Evolutionary conservation across 2,888 invertebrate species (phyloP), one percentile per base, ranked within the genome.

Genomic region (Phasia obesa): DNA sequence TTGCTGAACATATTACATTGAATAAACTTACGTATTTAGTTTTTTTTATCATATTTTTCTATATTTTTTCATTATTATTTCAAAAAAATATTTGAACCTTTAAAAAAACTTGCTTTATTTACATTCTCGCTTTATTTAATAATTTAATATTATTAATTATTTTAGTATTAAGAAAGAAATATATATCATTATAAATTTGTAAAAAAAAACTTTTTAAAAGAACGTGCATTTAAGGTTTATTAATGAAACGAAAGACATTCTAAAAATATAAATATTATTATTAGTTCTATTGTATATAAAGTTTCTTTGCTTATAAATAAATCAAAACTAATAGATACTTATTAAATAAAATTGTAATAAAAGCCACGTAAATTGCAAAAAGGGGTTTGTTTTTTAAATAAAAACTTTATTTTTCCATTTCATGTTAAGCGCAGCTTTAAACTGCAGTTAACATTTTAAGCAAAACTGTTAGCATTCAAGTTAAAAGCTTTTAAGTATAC

Each of bases 221-320:
- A 35, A 25, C 35, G 44, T 55, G 19, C 31, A 49, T 64, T 64
- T 53, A 57, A 42, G 62, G 7, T 47, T 67, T 15, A 64, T 53
- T 19, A 23, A 73, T 7, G 17, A 71, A 65, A 71, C 27, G 42
- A 59, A 67, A 74, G 42, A 42, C 64, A 51, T 64, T 17, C 35
- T 38, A 31, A 49, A 27, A 11, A 51, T 38, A 15, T 53, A 42
- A 47, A 15, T 27, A 69, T 17, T 55, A 35, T 51, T 21, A 76
- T 51, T 21, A 27, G 44, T 57, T 74, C 64, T 70, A 53, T 70
- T 83, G 78, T 83, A 83, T 65, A 83, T 83, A 83, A 70, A n/a
- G n/a, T 69, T 70, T 74, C 38, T 59, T 64, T 57, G 70, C 31
- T 74, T 69, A 76, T 31, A 27, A 64, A 57, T 62, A 7, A 19